These are phyloP conservation scores for Gallinago jamesoni DNA, from an alignment of 2,113 vertebrate genomes.

Conservation along the genomic window DNA sequence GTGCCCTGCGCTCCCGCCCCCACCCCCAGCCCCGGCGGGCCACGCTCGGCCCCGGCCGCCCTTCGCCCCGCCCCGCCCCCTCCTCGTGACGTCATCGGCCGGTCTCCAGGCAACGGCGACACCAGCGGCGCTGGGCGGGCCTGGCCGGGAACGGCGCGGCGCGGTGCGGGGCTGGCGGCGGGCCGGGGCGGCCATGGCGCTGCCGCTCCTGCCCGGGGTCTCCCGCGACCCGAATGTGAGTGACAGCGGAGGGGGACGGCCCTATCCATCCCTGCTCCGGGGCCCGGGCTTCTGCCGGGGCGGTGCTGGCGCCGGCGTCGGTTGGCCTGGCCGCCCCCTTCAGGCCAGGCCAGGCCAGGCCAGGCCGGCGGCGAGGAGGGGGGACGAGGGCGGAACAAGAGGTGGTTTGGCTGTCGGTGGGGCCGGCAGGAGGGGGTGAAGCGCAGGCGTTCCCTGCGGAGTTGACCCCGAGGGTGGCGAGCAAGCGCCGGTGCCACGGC, in stretches of 20 bases:
- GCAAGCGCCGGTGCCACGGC: neutral
- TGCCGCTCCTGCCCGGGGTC: slow-evolving; percentile 81
- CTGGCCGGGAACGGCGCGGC: neutral
- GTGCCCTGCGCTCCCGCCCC: too few relatives aligned
- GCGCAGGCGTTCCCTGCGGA: too few relatives aligned
- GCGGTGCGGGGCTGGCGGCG: neutral
- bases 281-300: neutral
- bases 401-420: neutral
- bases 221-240: slow-evolving; percentile 80
- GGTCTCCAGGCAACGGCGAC: slow-evolving; percentile 72
- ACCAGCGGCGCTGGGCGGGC: slow-evolving; percentile 24
- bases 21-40: neutral
- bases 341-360: neutral
- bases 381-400: neutral
- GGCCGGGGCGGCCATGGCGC: slow-evolving; percentile 69
- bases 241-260: neutral
- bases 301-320: neutral
- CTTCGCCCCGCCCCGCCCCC: neutral
- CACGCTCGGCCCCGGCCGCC: too few relatives aligned
- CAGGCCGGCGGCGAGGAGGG: neutral
- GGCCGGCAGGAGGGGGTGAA: neutral
- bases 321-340: neutral
- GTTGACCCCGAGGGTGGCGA: neutral
- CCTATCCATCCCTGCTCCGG: neutral
- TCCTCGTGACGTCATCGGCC: neutral